phyloP scores from a whole-genome alignment of 2,113 vertebrate species.

The Marmota flaviventris region DNA sequence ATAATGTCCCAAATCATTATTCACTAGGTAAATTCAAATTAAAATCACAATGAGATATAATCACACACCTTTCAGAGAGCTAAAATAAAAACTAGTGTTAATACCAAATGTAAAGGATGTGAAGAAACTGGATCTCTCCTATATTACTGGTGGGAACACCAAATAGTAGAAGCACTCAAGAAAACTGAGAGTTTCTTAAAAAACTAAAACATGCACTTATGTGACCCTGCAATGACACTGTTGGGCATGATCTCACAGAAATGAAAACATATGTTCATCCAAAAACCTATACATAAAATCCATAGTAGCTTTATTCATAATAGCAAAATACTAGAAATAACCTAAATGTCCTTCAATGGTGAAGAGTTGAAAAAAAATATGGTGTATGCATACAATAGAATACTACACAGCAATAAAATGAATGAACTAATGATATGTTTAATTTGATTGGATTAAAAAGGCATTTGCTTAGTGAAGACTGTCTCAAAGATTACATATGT shows the following conservation, averaged over 20 bases:
- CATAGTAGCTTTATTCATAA: not conserved
- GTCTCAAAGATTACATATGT: conserved; percentile 8
- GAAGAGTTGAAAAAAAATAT: not conserved
- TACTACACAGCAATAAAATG: conserved; percentile 22
- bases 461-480: not conserved
- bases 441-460: not conserved
- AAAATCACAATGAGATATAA: not conserved
- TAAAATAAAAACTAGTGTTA: not conserved
- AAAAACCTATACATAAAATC: not conserved
- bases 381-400: not conserved
- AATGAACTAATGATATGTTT: not conserved
- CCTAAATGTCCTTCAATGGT: not conserved
- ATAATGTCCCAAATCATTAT: not conserved
- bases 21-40: not conserved
- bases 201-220: not conserved
- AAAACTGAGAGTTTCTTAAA: conserved; percentile 2
- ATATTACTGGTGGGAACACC: not conserved
- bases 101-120: not conserved
- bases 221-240: not conserved
- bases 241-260: conserved; percentile 33
- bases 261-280: not conserved
- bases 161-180: not conserved
- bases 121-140: not conserved
- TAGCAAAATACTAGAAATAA: conserved; percentile 31
- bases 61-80: not conserved